A percentile compares a stretch with the other conserved stretches of the same genome.
Conservation (phyloP, 2,113 vertebrate genomes). For the Anseranas semipalmata region DNA sequence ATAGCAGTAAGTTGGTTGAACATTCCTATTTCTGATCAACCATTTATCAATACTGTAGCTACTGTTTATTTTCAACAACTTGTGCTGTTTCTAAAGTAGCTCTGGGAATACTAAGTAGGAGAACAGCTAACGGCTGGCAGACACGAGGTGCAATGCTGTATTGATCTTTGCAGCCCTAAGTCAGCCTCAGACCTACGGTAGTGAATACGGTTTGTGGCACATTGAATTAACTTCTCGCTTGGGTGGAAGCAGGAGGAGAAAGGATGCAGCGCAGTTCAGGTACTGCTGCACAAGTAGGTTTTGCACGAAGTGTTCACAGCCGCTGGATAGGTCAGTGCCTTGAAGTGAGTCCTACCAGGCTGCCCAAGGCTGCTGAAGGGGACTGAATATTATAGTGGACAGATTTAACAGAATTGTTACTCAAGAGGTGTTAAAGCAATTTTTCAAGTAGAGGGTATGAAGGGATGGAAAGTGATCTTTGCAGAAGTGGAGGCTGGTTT, state of each 20-base stretch:
- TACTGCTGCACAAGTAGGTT: neutral
- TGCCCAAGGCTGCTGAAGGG: neutral
- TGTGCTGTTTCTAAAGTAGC: neutral
- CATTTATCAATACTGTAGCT: fast-evolving
- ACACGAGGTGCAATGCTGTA: fast-evolving
- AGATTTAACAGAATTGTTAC: neutral
- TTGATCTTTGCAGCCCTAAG: neutral
- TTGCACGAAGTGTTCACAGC: neutral
- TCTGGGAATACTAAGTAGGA: neutral
- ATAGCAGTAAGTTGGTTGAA: neutral
- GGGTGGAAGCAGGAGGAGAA: neutral
- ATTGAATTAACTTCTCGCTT: neutral
- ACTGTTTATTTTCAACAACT: neutral
- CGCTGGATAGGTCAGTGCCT: neutral
- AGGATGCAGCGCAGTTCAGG: neutral
- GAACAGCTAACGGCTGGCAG: neutral
- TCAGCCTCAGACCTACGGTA: neutral
- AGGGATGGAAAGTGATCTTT: neutral
- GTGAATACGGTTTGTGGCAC: neutral
- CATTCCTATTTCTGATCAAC: neutral
- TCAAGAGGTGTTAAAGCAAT: neutral
- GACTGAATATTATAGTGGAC: neutral
- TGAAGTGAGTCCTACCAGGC: neutral
- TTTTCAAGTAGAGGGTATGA: neutral
- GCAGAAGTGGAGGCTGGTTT: neutral